Conservation (phyloP, 2,113 vertebrate genomes). For the Naja naja region DNA sequence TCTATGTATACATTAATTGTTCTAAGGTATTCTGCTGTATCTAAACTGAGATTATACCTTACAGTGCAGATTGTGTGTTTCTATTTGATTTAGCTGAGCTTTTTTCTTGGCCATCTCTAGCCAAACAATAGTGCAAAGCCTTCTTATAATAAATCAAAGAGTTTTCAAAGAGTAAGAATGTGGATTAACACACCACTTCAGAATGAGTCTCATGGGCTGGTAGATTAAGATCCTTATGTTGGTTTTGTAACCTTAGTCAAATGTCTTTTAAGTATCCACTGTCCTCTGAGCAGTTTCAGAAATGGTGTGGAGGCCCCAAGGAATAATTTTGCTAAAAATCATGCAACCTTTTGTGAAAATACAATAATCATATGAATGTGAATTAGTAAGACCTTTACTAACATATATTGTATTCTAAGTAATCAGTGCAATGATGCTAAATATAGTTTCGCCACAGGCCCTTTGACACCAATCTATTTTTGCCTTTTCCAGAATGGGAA, state of each 20-base stretch:
- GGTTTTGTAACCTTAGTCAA: background rate
- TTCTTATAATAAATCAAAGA: background rate
- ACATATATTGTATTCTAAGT: background rate
- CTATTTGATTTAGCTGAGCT: background rate
- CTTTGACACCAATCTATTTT: background rate
- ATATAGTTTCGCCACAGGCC: background rate
- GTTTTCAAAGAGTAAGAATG: background rate
- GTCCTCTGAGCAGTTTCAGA: background rate
- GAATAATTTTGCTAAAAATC: background rate
- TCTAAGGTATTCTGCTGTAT: background rate
- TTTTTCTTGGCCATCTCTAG: background rate
- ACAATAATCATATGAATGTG: background rate
- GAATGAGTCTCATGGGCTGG: background rate
- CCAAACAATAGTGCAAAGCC: background rate
- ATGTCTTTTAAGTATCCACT: background rate
- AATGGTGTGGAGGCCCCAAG: background rate
- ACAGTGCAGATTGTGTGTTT: background rate
- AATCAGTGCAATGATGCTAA: background rate
- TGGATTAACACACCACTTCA: background rate
- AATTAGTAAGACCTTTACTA: background rate
- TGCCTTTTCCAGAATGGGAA: background rate
- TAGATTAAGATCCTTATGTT: background rate
- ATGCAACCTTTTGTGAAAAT: background rate
- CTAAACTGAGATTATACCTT: background rate
- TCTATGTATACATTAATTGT: background rate